Evolutionary conservation across 2,888 invertebrate species (phyloP).

Genomic region (Disparrhopalites patrizii): DNA sequence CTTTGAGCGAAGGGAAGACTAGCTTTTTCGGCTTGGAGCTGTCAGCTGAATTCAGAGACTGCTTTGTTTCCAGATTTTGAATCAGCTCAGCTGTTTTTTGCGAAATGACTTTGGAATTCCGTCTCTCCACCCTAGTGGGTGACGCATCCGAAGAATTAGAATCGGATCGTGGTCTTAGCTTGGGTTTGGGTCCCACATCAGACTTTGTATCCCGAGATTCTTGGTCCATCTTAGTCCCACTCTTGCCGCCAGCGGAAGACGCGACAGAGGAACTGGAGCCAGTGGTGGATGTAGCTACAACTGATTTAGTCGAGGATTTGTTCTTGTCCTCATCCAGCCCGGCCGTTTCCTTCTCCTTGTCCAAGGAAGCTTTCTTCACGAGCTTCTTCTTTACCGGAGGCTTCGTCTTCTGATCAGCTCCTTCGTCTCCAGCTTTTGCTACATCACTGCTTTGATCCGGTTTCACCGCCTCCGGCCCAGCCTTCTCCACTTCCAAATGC

Average conservation of each 20-base stretch:
- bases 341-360: neutral
- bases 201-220: slow-evolving; percentile 21
- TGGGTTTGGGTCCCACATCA: slow-evolving; percentile 1
- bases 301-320: slow-evolving; percentile 2
- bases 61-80: slow-evolving; percentile 47
- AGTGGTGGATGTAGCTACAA: slow-evolving; percentile 3
- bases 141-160: slow-evolving; percentile 37
- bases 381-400: slow-evolving; percentile 23
- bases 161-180: slow-evolving; percentile 32
- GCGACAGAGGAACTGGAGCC: slow-evolving; percentile 23
- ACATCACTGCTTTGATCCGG: too few relatives aligned
- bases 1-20: slow-evolving; percentile 74
- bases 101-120: slow-evolving; percentile 47
- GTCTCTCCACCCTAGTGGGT: slow-evolving; percentile 44
- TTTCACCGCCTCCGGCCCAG: too few relatives aligned
- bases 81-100: slow-evolving; percentile 48
- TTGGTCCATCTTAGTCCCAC: slow-evolving; percentile 25
- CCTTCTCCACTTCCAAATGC: too few relatives aligned
- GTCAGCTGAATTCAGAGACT: slow-evolving; percentile 21
- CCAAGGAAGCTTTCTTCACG: slow-evolving; percentile 6
- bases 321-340: slow-evolving; percentile 16
- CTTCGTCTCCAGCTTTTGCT: slow-evolving; percentile 10
- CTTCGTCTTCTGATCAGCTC: too few relatives aligned
- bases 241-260: slow-evolving; percentile 17
- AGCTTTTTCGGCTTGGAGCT: slow-evolving; percentile 62